Evolutionary conservation across 2,113 vertebrate genomes (phyloP).

Genomic region (Nothobranchius kuhntae): DNA sequence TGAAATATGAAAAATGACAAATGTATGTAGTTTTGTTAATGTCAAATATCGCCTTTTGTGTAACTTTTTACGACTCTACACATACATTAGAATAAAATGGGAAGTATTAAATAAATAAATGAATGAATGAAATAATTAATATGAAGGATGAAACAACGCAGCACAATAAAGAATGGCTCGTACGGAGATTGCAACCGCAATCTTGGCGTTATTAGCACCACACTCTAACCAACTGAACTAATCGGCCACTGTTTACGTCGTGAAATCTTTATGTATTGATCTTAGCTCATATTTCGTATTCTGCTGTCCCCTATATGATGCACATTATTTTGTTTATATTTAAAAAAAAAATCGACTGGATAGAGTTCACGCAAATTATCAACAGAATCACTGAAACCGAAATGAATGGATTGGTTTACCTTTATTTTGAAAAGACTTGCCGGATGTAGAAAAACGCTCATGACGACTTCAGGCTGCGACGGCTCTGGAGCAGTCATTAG

Average conservation of each 20-base stretch:
- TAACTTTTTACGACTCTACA: no score
- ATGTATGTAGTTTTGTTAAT: no score
- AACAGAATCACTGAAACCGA: not conserved
- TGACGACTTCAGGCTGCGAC: slow-evolving; percentile 56
- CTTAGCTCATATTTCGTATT: no score
- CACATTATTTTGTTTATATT: no score
- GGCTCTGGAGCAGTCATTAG: not conserved
- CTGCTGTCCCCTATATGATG: no score
- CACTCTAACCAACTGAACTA: slow-evolving; percentile 82
- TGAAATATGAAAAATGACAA: not conserved
- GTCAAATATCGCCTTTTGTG: no score
- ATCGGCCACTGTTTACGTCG: slow-evolving; percentile 41
- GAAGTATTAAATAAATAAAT: fast-evolving
- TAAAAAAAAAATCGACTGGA: no score
- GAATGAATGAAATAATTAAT: no score
- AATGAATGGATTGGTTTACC: not conserved
- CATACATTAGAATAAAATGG: not conserved
- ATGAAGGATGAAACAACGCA: no score
- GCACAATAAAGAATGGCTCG: slow-evolving; percentile 49
- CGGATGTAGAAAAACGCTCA: slow-evolving; percentile 15
- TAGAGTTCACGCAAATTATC: no score
- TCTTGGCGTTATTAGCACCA: slow-evolving; percentile 81
- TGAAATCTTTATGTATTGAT: no score
- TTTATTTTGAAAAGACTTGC: slow-evolving; percentile 9
- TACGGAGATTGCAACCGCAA: slow-evolving; percentile 79